Percentiles rank a stretch among this genome's conserved stretches.
Evolutionary conservation across 2,888 invertebrate species (phyloP).

Genomic region (Corbicula japonica): DNA sequence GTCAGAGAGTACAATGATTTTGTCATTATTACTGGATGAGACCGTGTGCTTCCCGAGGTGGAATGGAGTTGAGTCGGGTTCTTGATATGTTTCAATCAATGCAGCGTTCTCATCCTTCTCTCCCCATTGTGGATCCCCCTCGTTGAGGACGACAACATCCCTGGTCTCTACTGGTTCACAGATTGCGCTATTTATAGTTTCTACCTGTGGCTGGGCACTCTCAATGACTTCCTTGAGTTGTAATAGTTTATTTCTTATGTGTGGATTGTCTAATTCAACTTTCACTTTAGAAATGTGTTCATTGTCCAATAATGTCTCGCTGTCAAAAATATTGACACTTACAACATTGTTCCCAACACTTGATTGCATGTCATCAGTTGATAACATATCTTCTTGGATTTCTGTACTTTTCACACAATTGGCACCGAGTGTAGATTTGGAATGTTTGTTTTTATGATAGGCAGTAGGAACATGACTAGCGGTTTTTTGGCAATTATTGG

Average conservation of each 20-base stretch:
- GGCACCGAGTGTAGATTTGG: too few relatives aligned
- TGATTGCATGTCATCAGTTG: too few relatives aligned
- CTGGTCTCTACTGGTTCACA: too few relatives aligned
- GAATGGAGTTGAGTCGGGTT: constrained; percentile 40
- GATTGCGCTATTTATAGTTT: too few relatives aligned
- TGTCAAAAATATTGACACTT: background rate
- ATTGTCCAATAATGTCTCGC: constrained; percentile 32
- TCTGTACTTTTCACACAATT: too few relatives aligned
- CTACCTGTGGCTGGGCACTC: background rate
- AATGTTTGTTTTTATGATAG: too few relatives aligned
- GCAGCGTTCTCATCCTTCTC: constrained; percentile 45
- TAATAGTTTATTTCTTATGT: constrained; percentile 40
- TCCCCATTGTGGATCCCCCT: constrained; percentile 6
- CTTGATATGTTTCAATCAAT: constrained; percentile 53
- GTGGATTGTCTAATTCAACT: constrained; percentile 24
- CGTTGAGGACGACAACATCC: too few relatives aligned
- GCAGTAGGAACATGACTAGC: too few relatives aligned
- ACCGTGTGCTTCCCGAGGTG: constrained; percentile 17
- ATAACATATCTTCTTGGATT: too few relatives aligned
- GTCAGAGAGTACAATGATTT: constrained; percentile 66
- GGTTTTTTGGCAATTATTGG: too few relatives aligned
- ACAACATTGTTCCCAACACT: background rate
- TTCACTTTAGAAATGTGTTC: constrained; percentile 16
- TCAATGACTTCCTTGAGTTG: constrained; percentile 25
- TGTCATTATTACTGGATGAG: constrained; percentile 30